Base-by-base conservation (phyloP, 2,888 invertebrate genomes). In the Eristalis intricaria region DNA sequence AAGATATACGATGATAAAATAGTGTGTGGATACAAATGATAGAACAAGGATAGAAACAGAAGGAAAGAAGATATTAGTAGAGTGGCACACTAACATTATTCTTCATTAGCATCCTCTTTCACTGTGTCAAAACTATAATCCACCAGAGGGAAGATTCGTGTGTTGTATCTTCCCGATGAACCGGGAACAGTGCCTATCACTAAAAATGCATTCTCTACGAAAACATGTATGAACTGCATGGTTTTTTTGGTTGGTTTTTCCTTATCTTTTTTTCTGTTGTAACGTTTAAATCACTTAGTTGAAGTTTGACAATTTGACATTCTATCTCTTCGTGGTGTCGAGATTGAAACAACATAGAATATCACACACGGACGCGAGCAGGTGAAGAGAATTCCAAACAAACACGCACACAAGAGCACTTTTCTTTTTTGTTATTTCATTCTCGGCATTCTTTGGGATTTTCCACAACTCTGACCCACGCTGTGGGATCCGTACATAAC, bases 71-170 rank as follows among this genome's bases (percentile, higher is more conserved):
- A 78, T 64, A 76, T 65, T 56, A 81, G 64, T 23, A 65, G 64
- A 65, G 80, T 74, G 38, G 74, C 69, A 81, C 75, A 81, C 88
- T 88, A 88, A 88, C 88, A 88, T 88, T 88, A 88, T 88, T 88
- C 75, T 84, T 79, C 32, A 79, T 87, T 87, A 87, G 80, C 87
- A 87, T 87, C 88, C 88, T 88, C 80, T 84, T 76, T 81, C 83
- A 81, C 68, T 88, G 88, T 80, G 69, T 80, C 70, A 84, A 79
- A 84, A 77, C 76, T 77, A 64, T 74, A 64, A 69, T 77, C 80
- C 84, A 78, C 69, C 84, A 75, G 76, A 69, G 75, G 73, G 71
- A 81, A 60, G 61, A 81, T 68, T 84, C 71, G 66, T 64, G 74
- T 60, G 68, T 68, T 32, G 66, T 75, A 22, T 22, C 50, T 74